phyloP scores from a whole-genome alignment of 2,797 vertebrate genomes.

The Fratercula arctica region DNA sequence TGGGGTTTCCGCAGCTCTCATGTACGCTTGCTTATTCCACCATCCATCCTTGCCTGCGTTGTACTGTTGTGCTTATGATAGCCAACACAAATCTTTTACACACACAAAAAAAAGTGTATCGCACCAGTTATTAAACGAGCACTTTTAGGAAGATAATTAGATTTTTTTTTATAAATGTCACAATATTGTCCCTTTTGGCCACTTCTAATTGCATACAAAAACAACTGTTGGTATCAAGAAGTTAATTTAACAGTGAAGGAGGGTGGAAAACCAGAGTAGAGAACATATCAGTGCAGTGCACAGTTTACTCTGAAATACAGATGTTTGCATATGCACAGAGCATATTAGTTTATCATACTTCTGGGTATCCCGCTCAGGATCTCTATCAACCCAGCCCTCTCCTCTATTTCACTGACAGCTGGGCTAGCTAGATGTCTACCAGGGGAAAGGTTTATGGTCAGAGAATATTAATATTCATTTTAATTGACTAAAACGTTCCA shows the following conservation, averaged over 20 bases:
- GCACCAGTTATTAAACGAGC: neutral
- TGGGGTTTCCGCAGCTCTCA: neutral
- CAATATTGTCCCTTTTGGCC: neutral
- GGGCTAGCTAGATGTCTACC: neutral
- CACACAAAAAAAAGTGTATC: neutral
- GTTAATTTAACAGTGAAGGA: neutral
- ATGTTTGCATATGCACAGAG: neutral
- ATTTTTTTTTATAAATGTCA: neutral
- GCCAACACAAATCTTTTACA: neutral
- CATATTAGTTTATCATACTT: neutral
- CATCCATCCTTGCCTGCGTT: neutral
- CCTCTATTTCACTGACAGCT: neutral
- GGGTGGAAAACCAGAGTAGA: neutral
- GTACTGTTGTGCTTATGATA: neutral
- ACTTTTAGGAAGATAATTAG: slow-evolving; percentile 13
- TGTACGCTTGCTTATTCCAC: neutral
- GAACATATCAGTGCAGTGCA: neutral
- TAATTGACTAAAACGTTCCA: neutral
- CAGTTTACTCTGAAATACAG: neutral
- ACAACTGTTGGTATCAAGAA: neutral
- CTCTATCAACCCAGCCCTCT: neutral
- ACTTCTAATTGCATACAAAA: neutral
- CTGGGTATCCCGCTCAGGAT: neutral
- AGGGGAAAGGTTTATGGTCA: neutral
- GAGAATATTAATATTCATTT: neutral